A percentile compares a stretch with the other conserved stretches of the same genome.
phyloP scores from a whole-genome alignment of 2,888 invertebrate species.

The Germaria angustata region DNA sequence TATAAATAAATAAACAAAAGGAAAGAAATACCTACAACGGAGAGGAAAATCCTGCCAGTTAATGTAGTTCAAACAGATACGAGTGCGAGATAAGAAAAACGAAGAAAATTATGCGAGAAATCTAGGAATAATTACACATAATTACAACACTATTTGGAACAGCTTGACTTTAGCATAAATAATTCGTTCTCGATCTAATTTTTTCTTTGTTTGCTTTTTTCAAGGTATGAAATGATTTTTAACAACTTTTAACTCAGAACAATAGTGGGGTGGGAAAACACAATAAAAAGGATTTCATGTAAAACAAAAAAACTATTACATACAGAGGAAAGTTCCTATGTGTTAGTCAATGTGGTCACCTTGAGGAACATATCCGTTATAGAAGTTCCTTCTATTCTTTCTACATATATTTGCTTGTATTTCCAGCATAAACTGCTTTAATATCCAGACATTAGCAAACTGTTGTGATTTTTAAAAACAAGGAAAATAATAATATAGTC shows the following conservation, averaged over 20 bases:
- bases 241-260: neutral
- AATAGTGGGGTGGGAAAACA: neutral
- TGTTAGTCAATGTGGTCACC: neutral
- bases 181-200: no score
- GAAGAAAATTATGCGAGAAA: constrained; percentile 7
- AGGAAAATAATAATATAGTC: neutral
- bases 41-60: no score
- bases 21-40: no score
- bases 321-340: neutral
- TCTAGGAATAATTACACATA: constrained; percentile 41
- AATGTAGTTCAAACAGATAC: neutral
- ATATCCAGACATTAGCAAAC: constrained; percentile 46
- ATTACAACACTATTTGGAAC: constrained; percentile 48
- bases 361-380: neutral
- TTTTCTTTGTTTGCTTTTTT: neutral
- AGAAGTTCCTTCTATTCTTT: neutral
- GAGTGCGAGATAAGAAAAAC: neutral
- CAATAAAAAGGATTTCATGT: neutral
- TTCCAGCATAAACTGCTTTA: constrained; percentile 50
- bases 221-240: constrained; percentile 18
- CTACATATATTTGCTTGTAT: constrained; percentile 1
- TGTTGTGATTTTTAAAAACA: constrained; percentile 30
- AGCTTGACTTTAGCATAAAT: neutral
- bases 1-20: no score
- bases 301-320: neutral